Percentiles rank a stretch among this genome's conserved stretches.
phyloP scores from a whole-genome alignment of 2,113 vertebrate species.

The Centrocercus urophasianus region DNA sequence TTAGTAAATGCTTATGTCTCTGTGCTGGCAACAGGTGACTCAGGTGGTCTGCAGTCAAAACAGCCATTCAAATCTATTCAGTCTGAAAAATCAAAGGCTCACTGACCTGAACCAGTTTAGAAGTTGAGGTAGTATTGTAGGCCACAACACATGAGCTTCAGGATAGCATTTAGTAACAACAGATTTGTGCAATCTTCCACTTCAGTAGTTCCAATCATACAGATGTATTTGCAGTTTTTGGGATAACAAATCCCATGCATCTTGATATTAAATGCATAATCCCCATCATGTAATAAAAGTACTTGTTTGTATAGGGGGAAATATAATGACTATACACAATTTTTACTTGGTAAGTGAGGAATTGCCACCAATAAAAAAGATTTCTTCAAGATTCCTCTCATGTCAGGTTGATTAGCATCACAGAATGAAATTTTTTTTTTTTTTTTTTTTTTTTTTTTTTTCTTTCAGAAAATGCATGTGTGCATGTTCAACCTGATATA shows the following conservation, averaged over 20 bases:
- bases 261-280: not conserved
- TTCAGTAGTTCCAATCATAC: not conserved
- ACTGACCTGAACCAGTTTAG: not conserved
- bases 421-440: not conserved
- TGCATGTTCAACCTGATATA: not conserved
- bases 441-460: not conserved
- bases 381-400: not conserved
- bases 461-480: not conserved
- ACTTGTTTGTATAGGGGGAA: not conserved
- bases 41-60: not conserved
- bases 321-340: not conserved
- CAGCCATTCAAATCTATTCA: not conserved
- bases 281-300: not conserved
- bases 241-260: fast-evolving
- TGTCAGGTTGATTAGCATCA: not conserved
- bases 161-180: not conserved
- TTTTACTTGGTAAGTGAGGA: not conserved
- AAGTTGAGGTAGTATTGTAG: not conserved
- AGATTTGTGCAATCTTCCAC: not conserved
- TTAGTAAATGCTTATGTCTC: not conserved
- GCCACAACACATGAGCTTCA: not conserved
- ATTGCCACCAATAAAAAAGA: not conserved
- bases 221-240: not conserved
- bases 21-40: not conserved
- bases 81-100: not conserved